Conservation (phyloP, 1,140 invertebrate genomes). For the Lepidurus packardi region DNA sequence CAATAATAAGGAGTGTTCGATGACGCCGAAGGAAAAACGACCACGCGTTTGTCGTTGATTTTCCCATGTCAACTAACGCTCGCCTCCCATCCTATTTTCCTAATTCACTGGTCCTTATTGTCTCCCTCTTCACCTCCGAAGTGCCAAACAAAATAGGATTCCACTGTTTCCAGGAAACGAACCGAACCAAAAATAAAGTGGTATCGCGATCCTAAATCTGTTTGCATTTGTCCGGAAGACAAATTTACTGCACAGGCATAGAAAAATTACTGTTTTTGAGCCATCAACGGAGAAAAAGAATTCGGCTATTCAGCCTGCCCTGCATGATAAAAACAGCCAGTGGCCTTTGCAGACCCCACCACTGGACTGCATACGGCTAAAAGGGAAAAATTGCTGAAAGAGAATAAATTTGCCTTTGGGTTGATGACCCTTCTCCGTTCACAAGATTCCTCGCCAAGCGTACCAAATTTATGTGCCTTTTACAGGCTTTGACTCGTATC, state of each 20-base stretch:
- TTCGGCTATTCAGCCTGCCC: neutral
- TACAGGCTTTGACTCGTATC: neutral
- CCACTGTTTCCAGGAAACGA: neutral
- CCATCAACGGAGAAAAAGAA: neutral
- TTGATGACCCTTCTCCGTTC: neutral
- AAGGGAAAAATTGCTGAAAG: neutral
- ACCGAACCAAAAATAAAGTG: neutral
- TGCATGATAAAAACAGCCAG: neutral
- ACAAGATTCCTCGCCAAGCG: neutral
- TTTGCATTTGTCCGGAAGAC: neutral
- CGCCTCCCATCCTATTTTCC: too few species aligned
- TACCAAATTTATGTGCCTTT: neutral
- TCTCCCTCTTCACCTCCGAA: too few species aligned
- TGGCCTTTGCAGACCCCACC: neutral
- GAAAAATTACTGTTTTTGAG: neutral
- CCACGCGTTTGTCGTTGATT: too few species aligned
- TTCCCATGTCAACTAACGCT: too few species aligned
- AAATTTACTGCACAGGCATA: neutral
- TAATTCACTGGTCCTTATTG: too few species aligned
- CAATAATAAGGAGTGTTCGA: neutral
- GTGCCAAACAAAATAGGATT: neutral
- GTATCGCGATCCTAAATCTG: neutral
- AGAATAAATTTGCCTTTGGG: neutral
- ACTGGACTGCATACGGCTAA: neutral
- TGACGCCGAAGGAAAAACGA: too few species aligned